Base-by-base conservation (phyloP, 2,888 invertebrate genomes). In the Notocelia uddmanniana region DNA sequence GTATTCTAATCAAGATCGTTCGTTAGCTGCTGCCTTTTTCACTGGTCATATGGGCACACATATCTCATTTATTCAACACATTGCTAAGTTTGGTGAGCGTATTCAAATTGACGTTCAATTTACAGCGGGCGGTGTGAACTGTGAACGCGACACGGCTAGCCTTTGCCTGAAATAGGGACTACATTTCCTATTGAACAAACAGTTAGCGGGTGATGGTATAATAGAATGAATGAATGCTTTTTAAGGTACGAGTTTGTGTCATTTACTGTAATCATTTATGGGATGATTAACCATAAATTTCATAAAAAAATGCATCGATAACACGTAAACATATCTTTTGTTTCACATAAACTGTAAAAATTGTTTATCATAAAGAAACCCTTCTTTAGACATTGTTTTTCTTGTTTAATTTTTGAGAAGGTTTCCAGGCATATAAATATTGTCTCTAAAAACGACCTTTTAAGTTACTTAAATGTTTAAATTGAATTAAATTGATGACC, bases 1-100 rank as follows among this genome's bases (percentile, higher is more conserved):
- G 81, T 82, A 81, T 80, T 83, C 79, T 85, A 90, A 93, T 92
- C 92, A 91, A 92, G 92, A 92, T 93, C 82, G 82, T 86, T 87
- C 89, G 86, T 88, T 87, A 87, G 83, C 79, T 85, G 81, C 81
- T 80, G 80, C 79, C 85, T 87, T 87, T 89, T 88, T 86, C 72
- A 86, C 85, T 84, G 86, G 84, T 85, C 83, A 84, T 83, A 84
- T 79, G 80, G 78, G 79, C 78, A 76, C 73, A 79, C 79, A 80
- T 82, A 80, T 81, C 81, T 82, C 80, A 80, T 83, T 84, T 83
- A 83, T 80, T 79, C 69, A 74, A 76, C 66, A 76, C 78, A 75
- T 64, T 69, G 63, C 63, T 71, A 60, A 59, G 64, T 62, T 73
- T 74, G 71, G 71, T 58, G 69, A 68, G 59, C 60, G 55, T 60